Conservation (phyloP, 1,140 invertebrate species). For the Thereuonema tuberculata region DNA sequence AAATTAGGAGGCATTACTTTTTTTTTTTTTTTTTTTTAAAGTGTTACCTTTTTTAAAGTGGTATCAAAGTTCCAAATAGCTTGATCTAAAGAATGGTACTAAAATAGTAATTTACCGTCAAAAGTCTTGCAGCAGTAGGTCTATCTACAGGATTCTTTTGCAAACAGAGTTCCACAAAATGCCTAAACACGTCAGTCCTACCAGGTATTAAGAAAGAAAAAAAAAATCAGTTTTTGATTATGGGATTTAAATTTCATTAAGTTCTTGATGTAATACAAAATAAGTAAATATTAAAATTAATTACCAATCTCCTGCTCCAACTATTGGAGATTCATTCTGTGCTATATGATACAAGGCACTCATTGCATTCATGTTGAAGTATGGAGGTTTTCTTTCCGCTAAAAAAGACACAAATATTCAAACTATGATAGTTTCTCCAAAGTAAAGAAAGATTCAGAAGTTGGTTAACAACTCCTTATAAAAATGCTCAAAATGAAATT, state of each 20-base stretch:
- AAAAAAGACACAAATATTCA: too few species aligned
- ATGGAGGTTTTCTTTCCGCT: constrained; percentile 96
- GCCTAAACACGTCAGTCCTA: constrained; percentile 70
- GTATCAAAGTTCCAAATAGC: too few species aligned
- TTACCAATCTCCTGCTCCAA: constrained; percentile 61
- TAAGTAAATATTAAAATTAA: too few species aligned
- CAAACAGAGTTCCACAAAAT: constrained; percentile 92
- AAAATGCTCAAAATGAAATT: neutral
- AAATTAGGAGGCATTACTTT: too few species aligned
- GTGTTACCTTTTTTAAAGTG: too few species aligned
- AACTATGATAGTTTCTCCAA: constrained; percentile 1
- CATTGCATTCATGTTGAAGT: constrained; percentile 99
- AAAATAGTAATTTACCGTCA: constrained; percentile 37
- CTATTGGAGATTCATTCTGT: constrained; percentile 90
- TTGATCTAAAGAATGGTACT: too few species aligned
- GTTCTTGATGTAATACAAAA: neutral
- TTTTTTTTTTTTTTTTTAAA: too few species aligned
- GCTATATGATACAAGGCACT: constrained; percentile 98
- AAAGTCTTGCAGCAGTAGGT: constrained; percentile 65
- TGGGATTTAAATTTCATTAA: neutral
- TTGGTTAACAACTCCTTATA: too few species aligned
- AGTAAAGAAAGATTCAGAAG: constrained; percentile 21
- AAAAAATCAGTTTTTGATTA: neutral
- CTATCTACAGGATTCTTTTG: constrained; percentile 86
- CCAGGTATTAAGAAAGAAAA: neutral